Evolutionary conservation across 2,113 vertebrate genomes (phyloP), one percentile per base, ranked within the genome.

Genomic region (Oryzias woworae): DNA sequence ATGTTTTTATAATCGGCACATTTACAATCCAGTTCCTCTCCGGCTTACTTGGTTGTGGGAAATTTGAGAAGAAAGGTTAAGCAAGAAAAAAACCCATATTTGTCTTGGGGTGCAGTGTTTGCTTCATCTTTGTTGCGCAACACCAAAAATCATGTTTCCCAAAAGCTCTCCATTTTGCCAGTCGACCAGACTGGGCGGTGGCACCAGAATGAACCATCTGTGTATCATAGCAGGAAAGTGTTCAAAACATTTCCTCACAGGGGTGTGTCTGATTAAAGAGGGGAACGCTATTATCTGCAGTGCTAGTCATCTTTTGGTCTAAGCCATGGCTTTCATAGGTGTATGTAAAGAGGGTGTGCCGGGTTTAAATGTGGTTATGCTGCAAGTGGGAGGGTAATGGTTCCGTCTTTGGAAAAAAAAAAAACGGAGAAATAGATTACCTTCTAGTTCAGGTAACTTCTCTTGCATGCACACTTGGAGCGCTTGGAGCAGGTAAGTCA

Each of bases 1-100:
- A 81, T 77, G 62, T 67, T 84, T 71, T 80, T 83, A 77, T 75
- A 81, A 84, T 84, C 17, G 22, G 22, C 49, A 23, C 22, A 44
- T 70, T 75, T 69, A 79, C 59, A 77, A 61, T 64, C 55, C 65
- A 73, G 70, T 53, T 73, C 62, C 24, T 57, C 46, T 66, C 47
- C 48, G 56, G 73, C 50, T 77, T 59, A 18, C 60, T 36, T 56
- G 18, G 55, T 52, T 62, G 23, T 69, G 57, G 26, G 26, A 31
- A 45, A 31, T 52, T 61, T 31, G 28, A 18, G 20, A 71, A 55
- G 59, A 44, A n/a, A 36, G 17, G 13, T 59, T 42, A 5, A 41
- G 44, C 43, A 49, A 51, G 45, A 60, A 14, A 17, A 22, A 65
- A 53, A 10, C 8, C 50, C 23, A 64, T 26, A 4, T 65, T 43